Evolutionary conservation across 2,888 invertebrate species (phyloP), one percentile per base, ranked within the genome.

Genomic region (Molanna angustata): DNA sequence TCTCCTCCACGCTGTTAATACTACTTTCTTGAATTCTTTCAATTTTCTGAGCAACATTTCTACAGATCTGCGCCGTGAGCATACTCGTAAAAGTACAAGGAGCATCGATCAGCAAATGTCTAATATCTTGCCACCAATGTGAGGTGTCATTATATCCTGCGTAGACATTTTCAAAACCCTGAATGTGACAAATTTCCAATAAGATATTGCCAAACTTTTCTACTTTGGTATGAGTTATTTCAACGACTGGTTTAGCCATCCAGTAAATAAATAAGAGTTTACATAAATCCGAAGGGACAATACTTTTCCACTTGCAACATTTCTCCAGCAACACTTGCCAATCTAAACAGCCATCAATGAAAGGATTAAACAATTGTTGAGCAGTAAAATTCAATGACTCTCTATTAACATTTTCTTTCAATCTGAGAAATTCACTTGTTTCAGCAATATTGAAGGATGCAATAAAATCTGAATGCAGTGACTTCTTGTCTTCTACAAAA

Each of bases 31-130:
- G 69, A 49, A 67, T 66, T 19, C 60, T 62, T 71, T 74, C 75
- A 50, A 73, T 72, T 52, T 65, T 72, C 68, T 65, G 77, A 1
- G 86, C 84, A 2, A 92, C 86, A 13, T 84, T 84, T 66, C 90
- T 84, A 66, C 92, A 91, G 17, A 90, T 83, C 68, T 94, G 82
- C 1, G 93, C 90, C 11, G 90, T 88, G 47, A 90, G 83, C 67
- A 92, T 79, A 1, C 91, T 89, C 56, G 86, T 82, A 60, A 90
- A 80, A 6, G 90, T 87, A 65, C 87, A 85, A 0, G 81, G 73
- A 62, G 89, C 87, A 54, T 88, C 84, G 1, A 84, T 78, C 54
- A 94, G 74, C 53, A 84, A 73, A 59, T 83, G 83, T 20, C 93
- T 79, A 39, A 93, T 81, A 49, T 79, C 76, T 63, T 84, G 83